A percentile compares a stretch with the other conserved stretches of the same genome.
These are phyloP conservation scores for Psettodes erumei DNA, from an alignment of 2,113 vertebrate species.

Conservation along the genomic window DNA sequence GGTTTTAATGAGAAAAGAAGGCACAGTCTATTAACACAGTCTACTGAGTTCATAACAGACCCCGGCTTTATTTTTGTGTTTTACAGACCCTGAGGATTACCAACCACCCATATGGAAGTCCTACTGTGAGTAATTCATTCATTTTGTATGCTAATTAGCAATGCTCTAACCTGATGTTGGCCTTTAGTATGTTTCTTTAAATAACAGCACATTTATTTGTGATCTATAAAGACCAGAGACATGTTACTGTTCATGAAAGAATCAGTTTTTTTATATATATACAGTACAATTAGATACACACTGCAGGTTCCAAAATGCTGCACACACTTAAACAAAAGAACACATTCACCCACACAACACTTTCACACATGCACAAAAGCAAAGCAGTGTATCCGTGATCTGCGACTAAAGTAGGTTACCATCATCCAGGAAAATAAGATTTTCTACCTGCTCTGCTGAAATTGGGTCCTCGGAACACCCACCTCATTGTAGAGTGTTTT, in stretches of 20 bases:
- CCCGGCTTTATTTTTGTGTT: slow-evolving; percentile 66
- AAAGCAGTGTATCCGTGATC: slow-evolving; percentile 51
- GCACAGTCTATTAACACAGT: slow-evolving; percentile 40
- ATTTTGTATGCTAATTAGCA: slow-evolving; percentile 29
- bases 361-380: slow-evolving; percentile 47
- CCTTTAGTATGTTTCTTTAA: slow-evolving; percentile 3
- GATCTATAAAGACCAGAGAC: slow-evolving; percentile 15
- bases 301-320: slow-evolving; percentile 33
- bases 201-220: slow-evolving; percentile 24
- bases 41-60: slow-evolving; percentile 37
- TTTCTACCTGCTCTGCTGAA: slow-evolving; percentile 71
- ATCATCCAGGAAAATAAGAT: slow-evolving; percentile 58
- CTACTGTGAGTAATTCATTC: slow-evolving; percentile 90
- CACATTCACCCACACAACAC: slow-evolving; percentile 46
- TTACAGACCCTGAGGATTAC: slow-evolving; percentile 97
- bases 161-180: slow-evolving; percentile 24
- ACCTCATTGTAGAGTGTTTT: slow-evolving; percentile 58
- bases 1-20: slow-evolving; percentile 51
- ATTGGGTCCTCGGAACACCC: slow-evolving; percentile 55
- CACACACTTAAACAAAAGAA: neutral
- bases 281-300: slow-evolving; percentile 33
- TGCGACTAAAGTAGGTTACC: slow-evolving; percentile 70
- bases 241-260: slow-evolving; percentile 21
- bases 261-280: slow-evolving; percentile 27
- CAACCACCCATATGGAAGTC: slow-evolving; percentile 99